phyloP scores from a whole-genome alignment of 2,113 vertebrate genomes.

The Andinoacara biseriatus region DNA sequence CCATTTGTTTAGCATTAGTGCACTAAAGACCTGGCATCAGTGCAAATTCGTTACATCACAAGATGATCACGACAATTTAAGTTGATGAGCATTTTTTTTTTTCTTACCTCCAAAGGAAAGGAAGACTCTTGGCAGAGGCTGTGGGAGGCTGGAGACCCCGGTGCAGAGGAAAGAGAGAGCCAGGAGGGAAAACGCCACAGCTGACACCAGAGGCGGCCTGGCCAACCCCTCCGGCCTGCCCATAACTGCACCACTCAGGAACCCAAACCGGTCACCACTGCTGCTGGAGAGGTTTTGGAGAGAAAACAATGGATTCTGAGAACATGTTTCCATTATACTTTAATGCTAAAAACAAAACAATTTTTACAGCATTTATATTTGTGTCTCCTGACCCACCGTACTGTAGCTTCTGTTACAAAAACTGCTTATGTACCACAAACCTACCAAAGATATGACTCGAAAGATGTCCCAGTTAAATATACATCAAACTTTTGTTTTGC shows the following conservation, averaged over 20 bases:
- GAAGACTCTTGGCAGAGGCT: conserved; percentile 78
- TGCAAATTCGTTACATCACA: neutral
- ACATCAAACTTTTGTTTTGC: neutral
- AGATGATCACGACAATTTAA: neutral
- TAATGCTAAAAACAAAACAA: neutral
- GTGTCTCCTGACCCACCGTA: neutral
- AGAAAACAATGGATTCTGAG: neutral
- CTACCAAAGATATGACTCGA: neutral
- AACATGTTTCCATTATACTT: neutral
- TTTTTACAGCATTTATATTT: neutral
- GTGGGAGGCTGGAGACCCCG: conserved; percentile 60
- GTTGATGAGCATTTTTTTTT: neutral
- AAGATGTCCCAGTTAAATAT: neutral
- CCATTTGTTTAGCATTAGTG: conserved; percentile 50
- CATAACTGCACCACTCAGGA: conserved; percentile 65
- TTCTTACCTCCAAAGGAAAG: conserved; percentile 80
- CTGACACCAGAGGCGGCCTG: conserved; percentile 50
- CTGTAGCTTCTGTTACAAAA: neutral
- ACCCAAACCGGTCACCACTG: conserved; percentile 13
- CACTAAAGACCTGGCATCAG: conserved; percentile 8
- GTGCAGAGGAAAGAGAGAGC: conserved; percentile 59
- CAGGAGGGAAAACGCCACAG: conserved; percentile 48
- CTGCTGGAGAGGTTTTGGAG: conserved; percentile 34
- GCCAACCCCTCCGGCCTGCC: conserved; percentile 55
- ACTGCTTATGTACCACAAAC: neutral